phyloP scores from a whole-genome alignment of 2,797 vertebrate genomes.

The Austrolebias charrua region DNA sequence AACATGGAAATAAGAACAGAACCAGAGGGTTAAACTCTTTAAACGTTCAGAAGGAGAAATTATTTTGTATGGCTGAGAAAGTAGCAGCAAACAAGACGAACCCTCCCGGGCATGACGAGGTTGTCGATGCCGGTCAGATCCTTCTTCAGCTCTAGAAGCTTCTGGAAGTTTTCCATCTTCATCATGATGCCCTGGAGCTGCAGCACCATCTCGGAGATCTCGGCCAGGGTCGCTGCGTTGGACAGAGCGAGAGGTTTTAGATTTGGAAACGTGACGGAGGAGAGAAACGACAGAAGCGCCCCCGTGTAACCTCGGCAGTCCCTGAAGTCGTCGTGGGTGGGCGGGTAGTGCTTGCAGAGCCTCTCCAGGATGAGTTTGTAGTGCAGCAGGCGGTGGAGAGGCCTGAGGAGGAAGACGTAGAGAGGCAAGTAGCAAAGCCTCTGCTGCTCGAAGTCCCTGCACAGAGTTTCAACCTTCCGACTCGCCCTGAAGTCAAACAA shows the following conservation, averaged over 20 bases:
- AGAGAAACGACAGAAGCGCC: not conserved
- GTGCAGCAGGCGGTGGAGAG: slow-evolving; percentile 94
- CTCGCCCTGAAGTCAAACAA: slow-evolving; percentile 68
- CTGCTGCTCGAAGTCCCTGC: slow-evolving; percentile 94
- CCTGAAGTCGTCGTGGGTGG: slow-evolving; percentile 89
- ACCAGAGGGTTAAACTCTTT: not conserved
- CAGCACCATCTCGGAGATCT: slow-evolving; percentile 91
- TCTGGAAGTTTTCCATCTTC: slow-evolving; percentile 99
- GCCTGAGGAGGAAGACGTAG: slow-evolving; percentile 93
- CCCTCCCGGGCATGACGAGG: slow-evolving; percentile 86
- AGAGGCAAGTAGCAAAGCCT: slow-evolving; percentile 95
- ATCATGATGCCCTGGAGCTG: slow-evolving; percentile 92
- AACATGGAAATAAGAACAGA: slow-evolving; percentile 13
- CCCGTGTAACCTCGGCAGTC: slow-evolving; percentile 86
- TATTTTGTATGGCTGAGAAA: not conserved
- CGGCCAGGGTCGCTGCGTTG: slow-evolving; percentile 88
- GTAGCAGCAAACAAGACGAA: slow-evolving; percentile 51
- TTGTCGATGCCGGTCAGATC: slow-evolving; percentile 92
- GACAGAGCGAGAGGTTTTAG: not conserved
- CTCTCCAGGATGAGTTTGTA: slow-evolving; percentile 97
- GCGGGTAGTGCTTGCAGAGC: slow-evolving; percentile 92
- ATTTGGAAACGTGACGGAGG: not conserved
- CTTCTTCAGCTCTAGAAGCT: slow-evolving; percentile 94
- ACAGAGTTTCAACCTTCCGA: slow-evolving; percentile 84
- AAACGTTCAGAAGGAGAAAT: not conserved